These are phyloP conservation scores for Apteryx owenii DNA, from an alignment of 2,113 vertebrate genomes.

Conservation along the genomic window DNA sequence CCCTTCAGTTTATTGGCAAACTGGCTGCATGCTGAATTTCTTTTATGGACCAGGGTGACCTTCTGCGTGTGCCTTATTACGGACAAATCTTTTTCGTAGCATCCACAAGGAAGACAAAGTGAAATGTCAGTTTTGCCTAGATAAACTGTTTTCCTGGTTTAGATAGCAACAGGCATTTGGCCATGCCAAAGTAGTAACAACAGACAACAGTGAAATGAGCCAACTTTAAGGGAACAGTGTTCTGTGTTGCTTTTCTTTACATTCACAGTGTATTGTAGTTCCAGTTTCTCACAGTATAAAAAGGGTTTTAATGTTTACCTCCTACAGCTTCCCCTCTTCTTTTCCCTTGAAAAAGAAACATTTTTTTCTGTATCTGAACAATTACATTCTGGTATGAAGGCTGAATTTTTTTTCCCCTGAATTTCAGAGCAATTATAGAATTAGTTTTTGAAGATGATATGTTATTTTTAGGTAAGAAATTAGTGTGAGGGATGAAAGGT, in stretches of 20 bases:
- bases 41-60: neutral
- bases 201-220: neutral
- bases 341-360: neutral
- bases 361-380: neutral
- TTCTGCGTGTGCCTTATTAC: neutral
- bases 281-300: constrained; percentile 11
- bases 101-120: neutral
- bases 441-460: neutral
- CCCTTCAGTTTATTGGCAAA: neutral
- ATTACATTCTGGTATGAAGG: neutral
- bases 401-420: neutral
- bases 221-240: constrained; percentile 25
- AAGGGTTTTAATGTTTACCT: neutral
- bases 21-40: neutral
- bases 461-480: neutral
- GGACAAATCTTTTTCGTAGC: neutral
- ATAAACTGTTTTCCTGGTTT: constrained; percentile 1
- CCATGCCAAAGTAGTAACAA: neutral
- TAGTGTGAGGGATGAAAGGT: neutral
- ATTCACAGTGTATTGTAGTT: constrained; percentile 8
- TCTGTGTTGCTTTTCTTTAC: constrained; percentile 16
- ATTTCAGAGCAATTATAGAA: neutral
- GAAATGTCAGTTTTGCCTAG: neutral
- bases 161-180: neutral
- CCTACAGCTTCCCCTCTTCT: neutral